Conservation (phyloP, 1,140 invertebrate genomes). For the Drosophila insularis region DNA sequence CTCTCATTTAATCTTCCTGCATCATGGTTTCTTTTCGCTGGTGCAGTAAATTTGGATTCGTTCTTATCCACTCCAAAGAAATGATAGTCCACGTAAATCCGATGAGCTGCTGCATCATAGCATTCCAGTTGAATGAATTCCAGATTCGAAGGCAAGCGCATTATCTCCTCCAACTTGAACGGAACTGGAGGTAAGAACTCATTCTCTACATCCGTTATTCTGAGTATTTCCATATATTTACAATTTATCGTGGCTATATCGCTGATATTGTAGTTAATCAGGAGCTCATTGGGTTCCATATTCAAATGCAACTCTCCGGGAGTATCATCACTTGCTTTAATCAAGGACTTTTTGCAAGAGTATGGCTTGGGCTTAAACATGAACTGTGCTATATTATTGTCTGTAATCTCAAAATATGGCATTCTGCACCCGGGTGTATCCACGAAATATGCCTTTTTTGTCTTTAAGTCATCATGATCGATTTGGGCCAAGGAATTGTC, state of each 20-base stretch:
- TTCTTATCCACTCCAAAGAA: constrained; percentile 85
- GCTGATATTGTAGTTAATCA: constrained; percentile 84
- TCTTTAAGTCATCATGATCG: constrained; percentile 60
- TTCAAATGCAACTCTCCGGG: constrained; percentile 84
- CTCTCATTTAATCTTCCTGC: constrained; percentile 31
- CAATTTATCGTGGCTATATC: constrained; percentile 83
- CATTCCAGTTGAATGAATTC: constrained; percentile 88
- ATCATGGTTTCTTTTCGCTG: not conserved
- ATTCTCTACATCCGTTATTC: constrained; percentile 82
- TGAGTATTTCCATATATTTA: constrained; percentile 86
- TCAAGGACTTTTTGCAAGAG: constrained; percentile 81
- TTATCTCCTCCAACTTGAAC: constrained; percentile 77
- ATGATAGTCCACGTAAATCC: constrained; percentile 87
- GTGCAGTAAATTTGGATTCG: not conserved
- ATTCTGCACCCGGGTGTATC: constrained; percentile 90
- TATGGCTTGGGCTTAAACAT: constrained; percentile 82
- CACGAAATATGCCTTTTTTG: constrained; percentile 84
- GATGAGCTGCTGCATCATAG: constrained; percentile 68
- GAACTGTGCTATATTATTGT: constrained; percentile 83
- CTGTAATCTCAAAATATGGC: constrained; percentile 89
- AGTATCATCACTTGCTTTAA: constrained; percentile 68
- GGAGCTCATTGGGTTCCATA: constrained; percentile 86
- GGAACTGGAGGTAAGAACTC: constrained; percentile 78
- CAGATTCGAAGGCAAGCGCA: constrained; percentile 74
- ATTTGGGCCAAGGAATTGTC: constrained; percentile 73